phyloP scores from a whole-genome alignment of 2,113 vertebrate species.

The Eidolon helvum region DNA sequence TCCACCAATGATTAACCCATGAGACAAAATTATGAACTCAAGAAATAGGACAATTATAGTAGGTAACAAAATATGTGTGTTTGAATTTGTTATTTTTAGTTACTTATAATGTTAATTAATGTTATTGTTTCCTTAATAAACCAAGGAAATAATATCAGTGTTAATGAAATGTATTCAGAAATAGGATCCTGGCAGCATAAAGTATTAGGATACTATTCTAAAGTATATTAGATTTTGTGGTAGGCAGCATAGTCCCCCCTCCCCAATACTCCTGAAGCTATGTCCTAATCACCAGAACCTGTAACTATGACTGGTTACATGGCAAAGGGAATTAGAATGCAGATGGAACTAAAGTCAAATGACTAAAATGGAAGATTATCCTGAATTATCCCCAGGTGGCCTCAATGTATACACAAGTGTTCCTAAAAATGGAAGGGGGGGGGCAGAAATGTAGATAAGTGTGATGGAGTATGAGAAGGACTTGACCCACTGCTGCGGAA shows the following conservation, averaged over 20 bases:
- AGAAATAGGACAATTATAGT: background rate
- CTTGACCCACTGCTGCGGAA: background rate
- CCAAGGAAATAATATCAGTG: background rate
- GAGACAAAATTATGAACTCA: background rate
- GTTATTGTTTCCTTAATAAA: background rate
- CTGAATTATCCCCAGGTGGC: background rate
- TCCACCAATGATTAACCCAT: background rate
- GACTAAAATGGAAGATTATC: background rate
- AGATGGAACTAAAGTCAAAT: background rate
- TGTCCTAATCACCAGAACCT: background rate
- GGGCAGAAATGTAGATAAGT: rapidly evolving
- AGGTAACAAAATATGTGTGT: background rate
- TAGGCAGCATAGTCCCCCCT: rapidly evolving
- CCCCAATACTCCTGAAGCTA: rapidly evolving
- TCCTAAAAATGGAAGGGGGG: background rate
- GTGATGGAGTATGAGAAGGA: background rate
- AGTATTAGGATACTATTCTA: background rate
- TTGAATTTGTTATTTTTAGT: background rate
- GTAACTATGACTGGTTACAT: rapidly evolving
- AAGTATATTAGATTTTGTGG: background rate
- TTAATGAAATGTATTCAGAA: background rate
- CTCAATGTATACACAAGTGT: background rate
- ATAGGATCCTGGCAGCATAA: background rate
- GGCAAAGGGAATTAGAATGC: background rate
- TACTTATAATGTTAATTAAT: background rate